Evolutionary conservation across 2,888 invertebrate species (phyloP).

Genomic region (Altica lythri): DNA sequence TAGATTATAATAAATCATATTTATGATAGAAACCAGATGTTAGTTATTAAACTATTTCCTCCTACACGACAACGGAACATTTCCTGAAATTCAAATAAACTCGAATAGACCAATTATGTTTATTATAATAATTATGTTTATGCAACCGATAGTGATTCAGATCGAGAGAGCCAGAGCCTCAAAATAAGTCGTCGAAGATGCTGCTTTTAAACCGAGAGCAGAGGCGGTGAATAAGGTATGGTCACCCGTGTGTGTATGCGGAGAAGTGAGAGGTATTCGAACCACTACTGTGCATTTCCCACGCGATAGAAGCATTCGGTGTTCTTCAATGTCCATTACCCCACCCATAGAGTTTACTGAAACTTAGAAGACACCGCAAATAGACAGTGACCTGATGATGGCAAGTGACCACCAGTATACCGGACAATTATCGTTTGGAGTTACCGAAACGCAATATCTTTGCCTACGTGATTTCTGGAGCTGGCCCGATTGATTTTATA

Average conservation of each 20-base stretch:
- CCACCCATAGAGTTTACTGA: conserved; percentile 43
- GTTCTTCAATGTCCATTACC: conserved; percentile 48
- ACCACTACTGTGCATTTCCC: conserved; percentile 69
- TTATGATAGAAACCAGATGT: conserved; percentile 7
- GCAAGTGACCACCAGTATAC: conserved; percentile 34
- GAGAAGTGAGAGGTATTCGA: conserved; percentile 53
- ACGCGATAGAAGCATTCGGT: conserved; percentile 62
- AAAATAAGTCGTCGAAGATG: conserved; percentile 14
- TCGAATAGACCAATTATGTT: conserved; percentile 20
- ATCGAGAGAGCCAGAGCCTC: conserved; percentile 13
- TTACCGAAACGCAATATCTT: conserved; percentile 22
- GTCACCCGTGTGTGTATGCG: conserved; percentile 43
- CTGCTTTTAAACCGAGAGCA: conserved; percentile 25
- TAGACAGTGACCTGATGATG: conserved; percentile 36
- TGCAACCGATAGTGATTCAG: conserved; percentile 16
- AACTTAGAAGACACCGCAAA: conserved; percentile 36
- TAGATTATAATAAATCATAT: background rate
- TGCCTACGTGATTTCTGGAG: conserved; percentile 20
- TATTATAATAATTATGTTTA: conserved; percentile 26
- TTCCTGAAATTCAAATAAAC: conserved; percentile 24
- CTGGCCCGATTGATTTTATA: too few relatives aligned
- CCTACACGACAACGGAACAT: conserved; percentile 14
- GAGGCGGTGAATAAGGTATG: conserved; percentile 50
- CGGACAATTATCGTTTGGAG: conserved; percentile 33
- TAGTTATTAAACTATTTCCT: conserved; percentile 6